Evolutionary conservation across 2,797 vertebrate species (phyloP).

Genomic region (Leptatherina wallacei): DNA sequence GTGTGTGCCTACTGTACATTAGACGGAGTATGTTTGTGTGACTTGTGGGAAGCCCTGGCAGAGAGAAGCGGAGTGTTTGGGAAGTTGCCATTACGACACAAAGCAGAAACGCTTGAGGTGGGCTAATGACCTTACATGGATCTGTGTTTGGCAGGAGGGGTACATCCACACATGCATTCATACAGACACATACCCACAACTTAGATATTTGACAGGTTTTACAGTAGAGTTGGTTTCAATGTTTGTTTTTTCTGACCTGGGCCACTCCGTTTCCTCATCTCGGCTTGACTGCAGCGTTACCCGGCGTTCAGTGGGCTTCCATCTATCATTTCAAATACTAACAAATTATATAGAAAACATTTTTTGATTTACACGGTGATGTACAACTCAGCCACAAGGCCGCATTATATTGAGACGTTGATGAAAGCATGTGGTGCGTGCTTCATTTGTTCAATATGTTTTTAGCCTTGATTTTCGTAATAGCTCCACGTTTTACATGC

Average conservation of each 20-base stretch:
- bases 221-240: constrained; percentile 64
- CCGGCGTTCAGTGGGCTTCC: constrained; percentile 35
- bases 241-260: constrained; percentile 53
- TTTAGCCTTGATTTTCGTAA: constrained; percentile 28
- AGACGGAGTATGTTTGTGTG: constrained; percentile 51
- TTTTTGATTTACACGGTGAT: constrained; percentile 43
- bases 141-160: constrained; percentile 75
- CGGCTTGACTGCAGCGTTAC: constrained; percentile 42
- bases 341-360: constrained; percentile 41
- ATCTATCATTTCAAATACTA: constrained; percentile 60
- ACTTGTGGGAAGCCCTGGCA: constrained; percentile 70
- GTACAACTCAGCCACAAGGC: constrained; percentile 38
- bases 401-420: constrained; percentile 36
- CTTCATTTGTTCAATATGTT: constrained; percentile 36
- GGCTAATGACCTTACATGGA: constrained; percentile 82
- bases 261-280: constrained; percentile 63
- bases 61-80: constrained; percentile 77
- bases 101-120: constrained; percentile 78
- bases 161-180: constrained; percentile 31
- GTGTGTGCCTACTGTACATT: constrained; percentile 20
- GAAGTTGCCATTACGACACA: constrained; percentile 80
- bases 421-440: constrained; percentile 51
- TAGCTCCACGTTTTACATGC: constrained; percentile 28
- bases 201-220: constrained; percentile 70
- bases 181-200: constrained; percentile 23